Evolutionary conservation across 2,888 invertebrate genomes (phyloP), one percentile per base, ranked within the genome.

Genomic region (Glyphotaelius pellucidus): DNA sequence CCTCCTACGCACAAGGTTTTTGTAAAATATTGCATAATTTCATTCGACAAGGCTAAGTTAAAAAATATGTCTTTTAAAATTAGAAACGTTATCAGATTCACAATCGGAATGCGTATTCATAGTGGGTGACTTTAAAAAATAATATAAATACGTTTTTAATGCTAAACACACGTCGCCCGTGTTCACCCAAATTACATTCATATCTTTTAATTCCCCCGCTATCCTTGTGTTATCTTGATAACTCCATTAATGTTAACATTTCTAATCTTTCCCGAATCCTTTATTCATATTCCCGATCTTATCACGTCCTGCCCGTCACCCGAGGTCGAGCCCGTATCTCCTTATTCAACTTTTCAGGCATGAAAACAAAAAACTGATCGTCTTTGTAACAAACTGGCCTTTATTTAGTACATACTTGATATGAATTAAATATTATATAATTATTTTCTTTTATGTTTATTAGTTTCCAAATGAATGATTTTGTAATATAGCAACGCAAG

Each of bases 171-270:
- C 52, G n/a, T 25, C 67, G 31, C 67, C 32, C 88, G 88, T 79
- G 88, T 88, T 88, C 88, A 30, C 15, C 19, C 15, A 67, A 88
- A 88, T 67, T 79, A 52, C 88, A 67, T 31, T 67, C 52, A 35
- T 67, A 88, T 88, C 52, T 67, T 86, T 86, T 88, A 32, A 67
- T 67, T 88, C 79, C 88, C 52, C 32, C 79, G 32, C 67, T 88
- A 88, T 88, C 88, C 31, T 25, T 67, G 0, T 32, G 25, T 7
- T 88, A 88, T 88, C 88, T 79, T 79, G 88, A 88, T 88, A 88
- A 88, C 88, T 31, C 32, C 79, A 25, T 35, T 88, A 67, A 88
- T 88, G 88, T 88, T 88, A 88, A 88, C 88, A 79, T 79, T 88
- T 88, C 88, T 88, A 88, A 88, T 88, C 79, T 79, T 32, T 35